phyloP scores from a whole-genome alignment of 2,888 invertebrate species.

The Steromphala cineraria region DNA sequence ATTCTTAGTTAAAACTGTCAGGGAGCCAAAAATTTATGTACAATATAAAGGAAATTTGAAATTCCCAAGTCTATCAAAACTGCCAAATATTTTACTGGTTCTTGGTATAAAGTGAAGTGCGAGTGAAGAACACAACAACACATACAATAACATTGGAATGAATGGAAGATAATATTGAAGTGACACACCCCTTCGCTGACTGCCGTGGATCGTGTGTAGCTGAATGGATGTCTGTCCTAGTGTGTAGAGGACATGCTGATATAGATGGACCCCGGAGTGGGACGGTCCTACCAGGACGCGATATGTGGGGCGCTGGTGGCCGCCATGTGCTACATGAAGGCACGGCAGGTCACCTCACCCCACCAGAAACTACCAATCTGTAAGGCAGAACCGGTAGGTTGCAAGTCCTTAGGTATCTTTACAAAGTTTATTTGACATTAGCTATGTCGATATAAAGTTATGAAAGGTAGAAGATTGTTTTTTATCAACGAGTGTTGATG shows the following conservation, averaged over 20 bases:
- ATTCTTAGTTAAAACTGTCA: no score
- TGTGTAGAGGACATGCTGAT: neutral
- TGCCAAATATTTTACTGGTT: no score
- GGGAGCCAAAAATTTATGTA: no score
- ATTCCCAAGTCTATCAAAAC: no score
- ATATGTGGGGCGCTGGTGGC: conserved; percentile 66
- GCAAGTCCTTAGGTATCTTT: no score
- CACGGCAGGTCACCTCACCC: conserved; percentile 34
- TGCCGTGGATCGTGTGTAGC: no score
- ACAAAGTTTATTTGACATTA: no score
- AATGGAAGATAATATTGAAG: neutral
- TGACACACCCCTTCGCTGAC: neutral
- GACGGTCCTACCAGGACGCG: conserved; percentile 62
- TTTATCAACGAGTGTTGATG: no score
- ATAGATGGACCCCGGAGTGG: conserved; percentile 44
- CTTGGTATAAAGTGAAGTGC: no score
- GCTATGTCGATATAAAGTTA: no score
- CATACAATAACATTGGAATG: neutral
- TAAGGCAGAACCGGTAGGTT: conserved; percentile 56
- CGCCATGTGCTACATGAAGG: conserved; percentile 66
- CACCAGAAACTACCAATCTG: conserved; percentile 42
- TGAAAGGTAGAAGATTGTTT: no score
- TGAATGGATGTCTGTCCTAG: neutral
- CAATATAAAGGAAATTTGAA: no score
- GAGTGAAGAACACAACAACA: neutral